phyloP scores from a whole-genome alignment of 2,113 vertebrate genomes.

The Diphyllodes magnificus region DNA sequence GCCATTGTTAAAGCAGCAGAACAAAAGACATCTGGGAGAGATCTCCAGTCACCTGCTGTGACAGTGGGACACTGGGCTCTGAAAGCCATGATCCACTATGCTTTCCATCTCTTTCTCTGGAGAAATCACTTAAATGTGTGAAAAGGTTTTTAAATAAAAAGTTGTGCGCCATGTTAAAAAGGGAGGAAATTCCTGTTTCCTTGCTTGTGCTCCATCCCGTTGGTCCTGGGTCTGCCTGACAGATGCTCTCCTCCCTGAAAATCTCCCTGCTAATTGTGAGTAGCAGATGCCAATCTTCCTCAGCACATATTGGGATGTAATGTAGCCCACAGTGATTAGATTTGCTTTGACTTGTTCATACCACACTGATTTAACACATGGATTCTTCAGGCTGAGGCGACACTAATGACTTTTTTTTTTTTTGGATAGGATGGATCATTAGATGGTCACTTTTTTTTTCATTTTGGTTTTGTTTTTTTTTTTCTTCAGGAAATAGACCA shows the following conservation, averaged over 20 bases:
- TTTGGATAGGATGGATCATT: background rate
- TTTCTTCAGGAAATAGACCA: background rate
- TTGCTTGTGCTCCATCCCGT: background rate
- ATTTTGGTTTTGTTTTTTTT: background rate
- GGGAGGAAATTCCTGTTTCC: background rate
- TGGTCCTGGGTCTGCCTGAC: background rate
- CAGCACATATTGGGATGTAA: background rate
- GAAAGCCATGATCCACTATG: fast-evolving
- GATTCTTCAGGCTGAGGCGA: background rate
- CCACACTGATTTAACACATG: background rate
- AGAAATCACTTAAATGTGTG: background rate
- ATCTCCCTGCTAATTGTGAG: background rate
- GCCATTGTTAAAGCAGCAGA: background rate
- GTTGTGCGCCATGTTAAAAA: background rate
- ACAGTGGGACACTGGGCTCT: background rate
- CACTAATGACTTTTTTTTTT: background rate
- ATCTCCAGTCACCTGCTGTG: background rate
- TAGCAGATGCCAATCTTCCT: background rate
- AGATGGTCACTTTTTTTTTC: background rate
- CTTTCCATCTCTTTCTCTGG: background rate
- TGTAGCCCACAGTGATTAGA: background rate
- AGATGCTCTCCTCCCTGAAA: background rate
- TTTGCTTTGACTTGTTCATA: background rate
- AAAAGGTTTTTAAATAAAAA: background rate
- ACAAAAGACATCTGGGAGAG: background rate